A percentile compares a stretch with the other conserved stretches of the same genome.
phyloP scores from a whole-genome alignment of 1,140 invertebrate species.

The Drosophila ohnishii region DNA sequence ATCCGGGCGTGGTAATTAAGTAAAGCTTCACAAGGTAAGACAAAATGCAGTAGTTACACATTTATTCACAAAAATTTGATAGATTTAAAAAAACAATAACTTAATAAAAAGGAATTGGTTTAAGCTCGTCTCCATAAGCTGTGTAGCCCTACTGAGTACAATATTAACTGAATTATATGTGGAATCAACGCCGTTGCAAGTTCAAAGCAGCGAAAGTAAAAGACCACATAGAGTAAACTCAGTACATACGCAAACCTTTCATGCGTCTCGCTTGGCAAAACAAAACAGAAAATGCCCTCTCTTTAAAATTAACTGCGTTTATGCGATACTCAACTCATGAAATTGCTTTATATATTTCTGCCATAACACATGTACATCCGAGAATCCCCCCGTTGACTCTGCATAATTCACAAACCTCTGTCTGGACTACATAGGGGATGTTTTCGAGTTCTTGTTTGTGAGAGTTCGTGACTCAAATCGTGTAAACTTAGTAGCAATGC shows the following conservation, averaged over 20 bases:
- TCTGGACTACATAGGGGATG: background rate
- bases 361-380: background rate
- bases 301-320: conserved; percentile 11
- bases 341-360: background rate
- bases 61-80: conserved; percentile 5
- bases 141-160: conserved; percentile 1
- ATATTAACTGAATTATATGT: conserved; percentile 10
- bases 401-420: no score
- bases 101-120: background rate
- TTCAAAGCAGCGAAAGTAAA: conserved; percentile 42
- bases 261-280: conserved; percentile 47
- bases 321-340: background rate
- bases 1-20: conserved; percentile 38
- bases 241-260: conserved; percentile 7
- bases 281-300: conserved; percentile 24
- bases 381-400: background rate
- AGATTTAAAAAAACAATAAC: background rate
- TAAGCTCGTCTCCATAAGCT: background rate
- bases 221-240: conserved; percentile 12
- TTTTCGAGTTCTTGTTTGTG: background rate
- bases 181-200: conserved; percentile 33
- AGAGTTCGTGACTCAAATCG: background rate
- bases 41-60: conserved; percentile 14
- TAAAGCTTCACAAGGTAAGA: conserved; percentile 11
- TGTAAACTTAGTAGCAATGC: conserved; percentile 4